phyloP scores from a whole-genome alignment of 2,113 vertebrate species.

The Terrapene triunguis region DNA sequence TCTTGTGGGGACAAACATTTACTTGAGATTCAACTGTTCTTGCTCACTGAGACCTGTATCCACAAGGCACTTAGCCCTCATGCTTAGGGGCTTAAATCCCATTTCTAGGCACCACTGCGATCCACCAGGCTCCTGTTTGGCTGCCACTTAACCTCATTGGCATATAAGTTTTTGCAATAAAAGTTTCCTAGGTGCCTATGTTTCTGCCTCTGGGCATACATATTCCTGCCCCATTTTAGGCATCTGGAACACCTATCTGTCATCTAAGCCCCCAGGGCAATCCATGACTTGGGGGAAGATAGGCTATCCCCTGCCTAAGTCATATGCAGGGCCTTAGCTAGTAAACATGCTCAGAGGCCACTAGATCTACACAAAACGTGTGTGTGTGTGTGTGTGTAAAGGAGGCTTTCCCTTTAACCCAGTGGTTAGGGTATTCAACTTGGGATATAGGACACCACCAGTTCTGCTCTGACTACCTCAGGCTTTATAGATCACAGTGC shows the following conservation, averaged over 20 bases:
- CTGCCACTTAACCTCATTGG: background rate
- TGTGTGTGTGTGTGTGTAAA: no score
- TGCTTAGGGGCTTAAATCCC: background rate
- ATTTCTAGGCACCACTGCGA: background rate
- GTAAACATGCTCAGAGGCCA: no score
- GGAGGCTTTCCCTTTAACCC: no score
- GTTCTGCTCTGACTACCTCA: no score
- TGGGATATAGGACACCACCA: no score
- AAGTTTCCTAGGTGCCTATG: background rate
- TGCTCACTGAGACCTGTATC: background rate
- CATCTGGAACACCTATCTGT: background rate
- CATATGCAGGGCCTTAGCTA: no score
- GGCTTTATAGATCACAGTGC: no score
- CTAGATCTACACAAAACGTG: no score
- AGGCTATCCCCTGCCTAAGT: no score
- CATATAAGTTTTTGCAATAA: background rate
- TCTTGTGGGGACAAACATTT: background rate
- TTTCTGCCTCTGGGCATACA: background rate
- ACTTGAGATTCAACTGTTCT: background rate
- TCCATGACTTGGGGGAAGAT: background rate
- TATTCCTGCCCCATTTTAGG: background rate
- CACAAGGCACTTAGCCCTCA: background rate
- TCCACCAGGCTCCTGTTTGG: background rate
- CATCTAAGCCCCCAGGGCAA: background rate
- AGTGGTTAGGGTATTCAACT: no score